A percentile compares a stretch with the other conserved stretches of the same genome.
phyloP scores from a whole-genome alignment of 2,797 vertebrate species.

The Odontamblyopus rebecca region DNA sequence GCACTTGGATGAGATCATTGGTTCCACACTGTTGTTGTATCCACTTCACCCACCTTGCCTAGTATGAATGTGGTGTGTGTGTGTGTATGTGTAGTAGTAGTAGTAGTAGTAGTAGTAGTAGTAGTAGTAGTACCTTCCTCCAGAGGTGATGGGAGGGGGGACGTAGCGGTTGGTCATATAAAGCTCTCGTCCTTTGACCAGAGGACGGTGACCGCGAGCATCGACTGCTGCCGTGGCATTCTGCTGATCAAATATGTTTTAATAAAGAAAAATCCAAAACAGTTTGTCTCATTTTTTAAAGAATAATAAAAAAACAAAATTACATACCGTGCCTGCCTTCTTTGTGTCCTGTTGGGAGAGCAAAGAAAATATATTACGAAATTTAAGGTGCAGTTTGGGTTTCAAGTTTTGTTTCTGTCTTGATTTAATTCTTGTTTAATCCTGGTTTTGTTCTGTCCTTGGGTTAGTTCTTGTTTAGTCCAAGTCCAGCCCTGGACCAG shows the following conservation, averaged over 20 bases:
- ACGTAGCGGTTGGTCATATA: slow-evolving; percentile 18
- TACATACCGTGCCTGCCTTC: slow-evolving; percentile 6
- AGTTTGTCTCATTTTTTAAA: background rate
- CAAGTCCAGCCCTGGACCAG: too few relatives aligned
- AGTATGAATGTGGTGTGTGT: too few relatives aligned
- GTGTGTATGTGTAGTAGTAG: background rate
- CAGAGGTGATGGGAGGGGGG: slow-evolving; percentile 65
- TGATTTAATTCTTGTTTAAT: background rate
- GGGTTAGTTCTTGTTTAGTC: too few relatives aligned
- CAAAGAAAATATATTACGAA: background rate
- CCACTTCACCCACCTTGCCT: too few relatives aligned
- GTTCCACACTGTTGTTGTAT: too few relatives aligned
- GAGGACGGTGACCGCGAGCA: slow-evolving; percentile 80
- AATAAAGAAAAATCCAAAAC: background rate
- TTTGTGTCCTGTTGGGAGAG: slow-evolving; percentile 27
- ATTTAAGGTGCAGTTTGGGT: background rate
- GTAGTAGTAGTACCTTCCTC: slow-evolving; percentile 33
- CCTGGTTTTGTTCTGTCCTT: too few relatives aligned
- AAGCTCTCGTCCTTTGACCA: slow-evolving; percentile 24
- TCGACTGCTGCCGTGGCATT: accelerated
- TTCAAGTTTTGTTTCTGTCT: background rate
- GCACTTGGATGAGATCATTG: too few relatives aligned
- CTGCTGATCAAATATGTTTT: background rate
- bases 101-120: background rate
- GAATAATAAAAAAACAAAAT: background rate